Conservation (phyloP, 2,888 invertebrate species). For the Chymomyza caudatula region DNA sequence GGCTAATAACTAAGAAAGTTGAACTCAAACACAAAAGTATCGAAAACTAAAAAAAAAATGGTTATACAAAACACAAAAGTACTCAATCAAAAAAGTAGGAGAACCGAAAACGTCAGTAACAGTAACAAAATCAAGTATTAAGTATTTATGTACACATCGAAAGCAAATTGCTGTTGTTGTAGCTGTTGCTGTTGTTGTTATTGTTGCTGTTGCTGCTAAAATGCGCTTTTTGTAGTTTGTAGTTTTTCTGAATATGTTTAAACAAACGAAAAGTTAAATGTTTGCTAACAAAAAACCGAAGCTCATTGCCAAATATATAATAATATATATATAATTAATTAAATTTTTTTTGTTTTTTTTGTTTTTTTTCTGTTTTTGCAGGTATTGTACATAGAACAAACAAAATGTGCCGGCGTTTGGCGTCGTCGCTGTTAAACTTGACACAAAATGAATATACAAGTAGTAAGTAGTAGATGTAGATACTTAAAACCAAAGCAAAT, state of each 20-base stretch:
- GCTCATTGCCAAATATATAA: constrained; percentile 54
- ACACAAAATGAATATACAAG: constrained; percentile 46
- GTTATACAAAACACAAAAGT: constrained; percentile 10
- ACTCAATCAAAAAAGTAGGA: constrained; percentile 23
- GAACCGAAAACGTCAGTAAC: neutral
- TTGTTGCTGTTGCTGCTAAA: constrained; percentile 16
- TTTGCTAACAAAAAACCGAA: constrained; percentile 64
- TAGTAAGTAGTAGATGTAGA: neutral
- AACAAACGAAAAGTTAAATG: constrained; percentile 4
- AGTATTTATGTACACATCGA: constrained; percentile 44
- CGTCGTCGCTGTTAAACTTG: constrained; percentile 69
- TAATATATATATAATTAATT: constrained; percentile 1
- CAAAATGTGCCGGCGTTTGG: constrained; percentile 69
- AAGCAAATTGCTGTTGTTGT: constrained; percentile 55
- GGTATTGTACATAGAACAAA: constrained; percentile 33
- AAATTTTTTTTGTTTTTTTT: neutral
- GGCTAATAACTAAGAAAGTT: constrained; percentile 19
- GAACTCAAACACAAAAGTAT: constrained; percentile 20
- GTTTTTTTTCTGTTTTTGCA: neutral
- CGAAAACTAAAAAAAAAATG: constrained; percentile 26
- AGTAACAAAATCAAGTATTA: neutral
- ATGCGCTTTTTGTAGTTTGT: constrained; percentile 6
- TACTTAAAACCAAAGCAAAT: constrained; percentile 45
- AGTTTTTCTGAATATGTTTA: constrained; percentile 8
- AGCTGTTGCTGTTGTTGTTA: neutral